A percentile compares a stretch with the other conserved stretches of the same genome.
phyloP scores from a whole-genome alignment of 2,797 vertebrate species.

The Syngnathus rostellatus region DNA sequence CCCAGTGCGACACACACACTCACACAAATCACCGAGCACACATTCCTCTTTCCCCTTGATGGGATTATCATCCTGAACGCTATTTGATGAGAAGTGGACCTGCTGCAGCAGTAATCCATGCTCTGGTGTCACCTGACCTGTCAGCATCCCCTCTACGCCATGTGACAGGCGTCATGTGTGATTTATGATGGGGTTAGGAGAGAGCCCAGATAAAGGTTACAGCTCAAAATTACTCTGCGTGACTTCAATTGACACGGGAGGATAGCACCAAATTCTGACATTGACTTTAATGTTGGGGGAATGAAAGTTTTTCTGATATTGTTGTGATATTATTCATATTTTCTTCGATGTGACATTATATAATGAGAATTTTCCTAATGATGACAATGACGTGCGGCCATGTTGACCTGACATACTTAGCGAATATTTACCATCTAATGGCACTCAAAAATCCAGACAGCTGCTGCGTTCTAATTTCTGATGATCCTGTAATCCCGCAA shows the following conservation, averaged over 20 bases:
- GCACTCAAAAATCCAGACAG: constrained; percentile 29
- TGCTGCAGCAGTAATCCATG: constrained; percentile 26
- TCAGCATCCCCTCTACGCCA: constrained; percentile 29
- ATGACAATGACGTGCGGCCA: not conserved
- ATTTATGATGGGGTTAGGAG: constrained; percentile 52
- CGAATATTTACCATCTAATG: constrained; percentile 20
- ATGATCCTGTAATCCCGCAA: constrained; percentile 53
- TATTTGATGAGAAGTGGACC: constrained; percentile 41
- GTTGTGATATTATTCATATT: not conserved
- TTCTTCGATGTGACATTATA: not conserved
- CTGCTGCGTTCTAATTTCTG: constrained; percentile 45
- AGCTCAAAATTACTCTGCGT: constrained; percentile 33
- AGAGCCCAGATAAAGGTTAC: constrained; percentile 43
- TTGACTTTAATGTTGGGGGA: not conserved
- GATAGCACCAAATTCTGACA: constrained; percentile 12
- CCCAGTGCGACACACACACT: not conserved
- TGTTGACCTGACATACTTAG: constrained; percentile 6
- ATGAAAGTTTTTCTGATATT: not conserved
- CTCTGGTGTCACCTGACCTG: constrained; percentile 5
- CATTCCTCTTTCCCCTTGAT: constrained; percentile 8
- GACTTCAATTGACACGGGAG: constrained; percentile 25
- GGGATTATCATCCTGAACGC: constrained; percentile 42
- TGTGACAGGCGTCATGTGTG: constrained; percentile 47
- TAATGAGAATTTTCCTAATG: not conserved
- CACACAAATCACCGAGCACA: constrained; percentile 6